Percentiles rank a stretch among this genome's conserved stretches.
Conservation (phyloP, 2,888 invertebrate genomes). For the Apamea anceps region DNA sequence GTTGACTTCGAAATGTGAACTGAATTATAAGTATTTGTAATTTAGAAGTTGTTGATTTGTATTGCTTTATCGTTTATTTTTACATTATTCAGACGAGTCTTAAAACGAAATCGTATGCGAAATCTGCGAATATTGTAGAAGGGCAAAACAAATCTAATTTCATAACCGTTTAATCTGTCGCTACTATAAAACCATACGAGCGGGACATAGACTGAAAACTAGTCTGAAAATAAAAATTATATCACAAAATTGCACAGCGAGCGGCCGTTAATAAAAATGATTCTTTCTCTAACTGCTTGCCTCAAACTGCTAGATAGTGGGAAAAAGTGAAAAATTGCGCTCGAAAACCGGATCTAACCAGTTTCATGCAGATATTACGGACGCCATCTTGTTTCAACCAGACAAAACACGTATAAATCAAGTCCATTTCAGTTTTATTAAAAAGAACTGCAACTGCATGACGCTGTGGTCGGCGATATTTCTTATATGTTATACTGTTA, state of each 20-base stretch:
- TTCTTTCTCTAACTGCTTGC: slow-evolving; percentile 71
- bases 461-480: slow-evolving; percentile 58
- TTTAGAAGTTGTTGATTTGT: too few relatives aligned
- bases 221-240: slow-evolving; percentile 27
- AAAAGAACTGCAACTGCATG: slow-evolving; percentile 74
- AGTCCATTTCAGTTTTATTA: slow-evolving; percentile 81
- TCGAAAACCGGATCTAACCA: slow-evolving; percentile 74
- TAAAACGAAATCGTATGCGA: not conserved
- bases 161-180: not conserved
- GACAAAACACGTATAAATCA: slow-evolving; percentile 85
- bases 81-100: not conserved
- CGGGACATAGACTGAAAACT: slow-evolving; percentile 22
- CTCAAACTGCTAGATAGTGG: slow-evolving; percentile 75
- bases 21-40: not conserved
- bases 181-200: slow-evolving; percentile 18
- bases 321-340: slow-evolving; percentile 81
- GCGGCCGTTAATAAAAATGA: slow-evolving; percentile 74
- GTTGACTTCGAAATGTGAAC: not conserved
- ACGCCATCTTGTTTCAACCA: slow-evolving; percentile 82
- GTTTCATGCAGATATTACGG: slow-evolving; percentile 83
- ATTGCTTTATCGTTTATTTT: not conserved
- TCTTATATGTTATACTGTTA: slow-evolving; percentile 32
- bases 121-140: not conserved
- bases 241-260: slow-evolving; percentile 55
- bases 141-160: slow-evolving; percentile 7